These are phyloP conservation scores for Gymnobelideus leadbeateri DNA, from an alignment of 2,113 vertebrate genomes.

Conservation along the genomic window DNA sequence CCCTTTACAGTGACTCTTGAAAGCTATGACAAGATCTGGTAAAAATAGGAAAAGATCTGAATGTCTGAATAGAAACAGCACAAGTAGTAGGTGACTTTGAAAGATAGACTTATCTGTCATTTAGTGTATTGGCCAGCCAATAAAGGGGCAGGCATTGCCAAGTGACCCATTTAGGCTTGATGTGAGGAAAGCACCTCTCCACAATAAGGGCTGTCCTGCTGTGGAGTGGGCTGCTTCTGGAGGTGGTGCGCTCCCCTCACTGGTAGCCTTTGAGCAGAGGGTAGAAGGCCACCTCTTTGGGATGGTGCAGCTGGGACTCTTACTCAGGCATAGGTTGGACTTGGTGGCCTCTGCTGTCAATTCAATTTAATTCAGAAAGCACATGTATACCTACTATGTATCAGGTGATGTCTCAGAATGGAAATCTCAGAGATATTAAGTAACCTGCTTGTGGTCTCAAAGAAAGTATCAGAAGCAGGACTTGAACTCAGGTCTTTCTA, in stretches of 20 bases:
- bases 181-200: not conserved
- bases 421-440: not conserved
- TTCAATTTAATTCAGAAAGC: not conserved
- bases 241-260: not conserved
- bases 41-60: not conserved
- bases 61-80: not conserved
- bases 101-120: not conserved
- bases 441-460: too few relatives aligned
- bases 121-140: not conserved
- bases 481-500: not conserved
- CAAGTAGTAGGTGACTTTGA: not conserved
- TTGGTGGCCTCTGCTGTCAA: not conserved
- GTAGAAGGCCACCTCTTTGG: not conserved
- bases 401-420: not conserved
- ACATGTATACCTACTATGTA: not conserved
- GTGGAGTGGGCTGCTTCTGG: not conserved
- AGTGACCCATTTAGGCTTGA: too few relatives aligned
- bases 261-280: not conserved
- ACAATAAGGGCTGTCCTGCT: not conserved
- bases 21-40: not conserved
- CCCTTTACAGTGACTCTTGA: not conserved
- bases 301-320: not conserved
- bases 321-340: not conserved
- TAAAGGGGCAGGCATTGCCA: not conserved
- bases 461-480: not conserved